These are phyloP conservation scores for Drosophila sturtevanti DNA, from an alignment of 1,140 invertebrate species.

Conservation along the genomic window DNA sequence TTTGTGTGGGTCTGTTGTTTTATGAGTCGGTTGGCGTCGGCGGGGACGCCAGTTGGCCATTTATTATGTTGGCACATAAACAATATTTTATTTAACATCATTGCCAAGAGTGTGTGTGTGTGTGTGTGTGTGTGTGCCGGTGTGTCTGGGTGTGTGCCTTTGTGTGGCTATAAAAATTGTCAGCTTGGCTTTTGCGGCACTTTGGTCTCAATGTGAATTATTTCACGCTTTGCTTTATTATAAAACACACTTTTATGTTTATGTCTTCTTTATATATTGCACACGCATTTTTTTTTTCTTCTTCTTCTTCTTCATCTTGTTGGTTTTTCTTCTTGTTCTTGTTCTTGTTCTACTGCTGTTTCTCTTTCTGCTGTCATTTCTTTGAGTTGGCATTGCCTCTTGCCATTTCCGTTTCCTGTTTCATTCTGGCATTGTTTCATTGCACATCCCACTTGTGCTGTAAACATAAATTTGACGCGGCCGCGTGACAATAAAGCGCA, in stretches of 20 bases:
- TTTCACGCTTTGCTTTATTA: conserved; percentile 80
- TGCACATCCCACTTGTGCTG: conserved; percentile 68
- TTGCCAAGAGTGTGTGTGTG: conserved; percentile 39
- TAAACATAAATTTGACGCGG: conserved; percentile 75
- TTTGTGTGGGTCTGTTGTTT: conserved; percentile 47
- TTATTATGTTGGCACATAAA: conserved; percentile 80
- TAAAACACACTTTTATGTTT: conserved; percentile 79
- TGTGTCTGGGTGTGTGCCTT: conserved; percentile 12
- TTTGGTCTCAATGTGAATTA: conserved; percentile 64
- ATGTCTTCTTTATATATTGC: conserved; percentile 73
- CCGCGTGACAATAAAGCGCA: conserved; percentile 74
- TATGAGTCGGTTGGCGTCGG: conserved; percentile 68
- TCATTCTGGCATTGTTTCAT: conserved; percentile 66
- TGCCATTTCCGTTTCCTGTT: conserved; percentile 57
- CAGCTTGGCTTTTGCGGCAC: conserved; percentile 70
- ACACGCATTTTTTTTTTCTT: conserved; percentile 49
- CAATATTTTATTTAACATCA: conserved; percentile 81
- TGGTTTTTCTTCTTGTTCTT: too few species aligned
- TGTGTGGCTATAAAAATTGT: conserved; percentile 74
- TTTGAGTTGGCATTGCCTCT: conserved; percentile 18
- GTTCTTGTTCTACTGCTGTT: not conserved
- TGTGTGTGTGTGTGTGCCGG: not conserved
- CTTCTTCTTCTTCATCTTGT: not conserved
- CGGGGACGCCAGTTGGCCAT: conserved; percentile 69
- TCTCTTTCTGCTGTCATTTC: not conserved